Percentiles rank a stretch among this genome's conserved stretches.
Evolutionary conservation across 2,797 vertebrate genomes (phyloP).

Genomic region (Perodicticus potto): DNA sequence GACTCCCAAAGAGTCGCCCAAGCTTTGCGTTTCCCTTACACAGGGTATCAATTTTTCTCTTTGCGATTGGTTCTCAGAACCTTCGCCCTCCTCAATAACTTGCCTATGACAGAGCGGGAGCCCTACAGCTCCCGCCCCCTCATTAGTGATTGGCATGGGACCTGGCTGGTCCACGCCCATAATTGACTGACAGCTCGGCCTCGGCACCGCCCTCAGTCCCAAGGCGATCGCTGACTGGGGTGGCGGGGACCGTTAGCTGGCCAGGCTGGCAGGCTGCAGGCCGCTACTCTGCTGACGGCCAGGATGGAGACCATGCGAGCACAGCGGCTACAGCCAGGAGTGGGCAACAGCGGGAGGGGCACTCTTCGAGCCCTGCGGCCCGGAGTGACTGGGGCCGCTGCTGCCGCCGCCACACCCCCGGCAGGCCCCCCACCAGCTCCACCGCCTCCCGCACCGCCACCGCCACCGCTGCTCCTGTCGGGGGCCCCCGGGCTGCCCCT

Average conservation of each 20-base stretch:
- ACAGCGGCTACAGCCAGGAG: constrained; percentile 92
- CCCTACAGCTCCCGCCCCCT: neutral
- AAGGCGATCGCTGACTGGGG: constrained; percentile 31
- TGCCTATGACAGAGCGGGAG: neutral
- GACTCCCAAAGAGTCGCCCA: neutral
- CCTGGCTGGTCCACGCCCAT: neutral
- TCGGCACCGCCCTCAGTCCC: constrained; percentile 58
- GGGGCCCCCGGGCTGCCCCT: constrained; percentile 88
- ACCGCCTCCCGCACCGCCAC: constrained; percentile 89
- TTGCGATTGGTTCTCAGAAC: constrained; percentile 65
- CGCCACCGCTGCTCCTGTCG: constrained; percentile 88
- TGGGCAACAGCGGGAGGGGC: constrained; percentile 88
- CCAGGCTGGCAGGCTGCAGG: constrained; percentile 72
- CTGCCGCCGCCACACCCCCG: constrained; percentile 87
- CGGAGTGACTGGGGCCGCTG: constrained; percentile 91
- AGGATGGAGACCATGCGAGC: constrained; percentile 94
- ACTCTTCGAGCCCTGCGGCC: constrained; percentile 93
- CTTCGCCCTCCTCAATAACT: constrained; percentile 43
- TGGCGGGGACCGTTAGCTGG: constrained; percentile 75
- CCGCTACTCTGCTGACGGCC: constrained; percentile 59
- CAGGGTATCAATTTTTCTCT: neutral
- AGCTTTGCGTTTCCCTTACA: neutral
- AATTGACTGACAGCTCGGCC: constrained; percentile 51
- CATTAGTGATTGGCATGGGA: neutral
- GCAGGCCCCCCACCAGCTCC: constrained; percentile 91